phyloP scores from a whole-genome alignment of 2,797 vertebrate genomes.

The Falco berigora region DNA sequence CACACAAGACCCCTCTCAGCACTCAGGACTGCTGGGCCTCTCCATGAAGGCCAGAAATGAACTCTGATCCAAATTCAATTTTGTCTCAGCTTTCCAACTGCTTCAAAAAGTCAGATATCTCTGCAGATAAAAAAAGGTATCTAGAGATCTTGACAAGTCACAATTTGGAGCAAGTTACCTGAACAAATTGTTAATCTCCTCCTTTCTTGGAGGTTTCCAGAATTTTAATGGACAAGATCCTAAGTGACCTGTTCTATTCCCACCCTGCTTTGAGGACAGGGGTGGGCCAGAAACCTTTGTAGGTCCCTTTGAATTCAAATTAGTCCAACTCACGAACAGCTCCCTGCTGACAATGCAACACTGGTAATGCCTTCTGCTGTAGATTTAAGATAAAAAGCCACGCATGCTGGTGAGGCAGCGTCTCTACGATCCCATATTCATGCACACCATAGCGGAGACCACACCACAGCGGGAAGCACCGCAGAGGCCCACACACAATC shows the following conservation, averaged over 20 bases:
- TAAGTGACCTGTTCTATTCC: accelerated
- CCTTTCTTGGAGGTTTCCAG: neutral
- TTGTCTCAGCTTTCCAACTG: neutral
- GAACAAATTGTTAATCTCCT: accelerated
- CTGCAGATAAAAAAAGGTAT: neutral
- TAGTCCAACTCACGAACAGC: accelerated
- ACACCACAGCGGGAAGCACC: accelerated
- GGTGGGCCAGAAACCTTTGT: neutral
- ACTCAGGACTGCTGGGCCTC: too few species aligned
- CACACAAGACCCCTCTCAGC: neutral
- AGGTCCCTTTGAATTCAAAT: neutral
- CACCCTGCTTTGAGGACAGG: neutral
- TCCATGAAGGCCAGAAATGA: neutral
- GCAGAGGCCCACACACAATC: neutral
- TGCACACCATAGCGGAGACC: accelerated
- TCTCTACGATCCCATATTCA: neutral
- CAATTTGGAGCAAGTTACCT: neutral
- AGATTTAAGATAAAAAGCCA: neutral
- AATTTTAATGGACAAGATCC: neutral
- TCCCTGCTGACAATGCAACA: accelerated
- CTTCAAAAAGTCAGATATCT: neutral
- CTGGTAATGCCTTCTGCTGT: accelerated
- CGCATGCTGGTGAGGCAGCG: accelerated
- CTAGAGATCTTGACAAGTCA: too few species aligned
- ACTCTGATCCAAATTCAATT: accelerated